Base-by-base conservation (phyloP, 2,113 vertebrate genomes). In the Malurus melanocephalus region DNA sequence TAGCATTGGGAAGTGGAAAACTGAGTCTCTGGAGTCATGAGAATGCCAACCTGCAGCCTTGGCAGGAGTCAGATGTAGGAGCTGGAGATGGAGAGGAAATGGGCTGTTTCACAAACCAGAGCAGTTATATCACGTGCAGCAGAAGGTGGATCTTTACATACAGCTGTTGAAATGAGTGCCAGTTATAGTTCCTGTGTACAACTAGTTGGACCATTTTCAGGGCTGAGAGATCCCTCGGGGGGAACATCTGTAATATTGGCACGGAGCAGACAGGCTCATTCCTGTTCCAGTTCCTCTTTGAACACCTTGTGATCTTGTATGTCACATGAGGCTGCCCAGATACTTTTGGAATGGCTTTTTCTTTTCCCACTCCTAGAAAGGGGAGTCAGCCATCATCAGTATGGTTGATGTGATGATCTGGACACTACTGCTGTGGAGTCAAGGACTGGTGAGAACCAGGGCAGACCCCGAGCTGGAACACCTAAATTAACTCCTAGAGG, bases 161-260 rank as follows among this genome's bases (percentile, higher is more conserved):
- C 4, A 69, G 4, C 33, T 61, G 17, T 56, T 82, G 51, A 68
- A 82, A 51, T 22, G 32, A 35, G 5, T 46, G 13, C 30, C 46
- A 69, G 28, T 13, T 20, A 2, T 68, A 28, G 30, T 42, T 85
- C 26, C 49, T 0, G 0, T 42, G 22, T 67, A 6, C 48, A 32
- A 19, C 15, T 67, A 4, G 33, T 28, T 61, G 60, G n/a, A 46
- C 16, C 62, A 24, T 86, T 71, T 67, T 55, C 14, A 49, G 38
- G 55, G 8, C 40, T 59, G 30, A 40, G 48, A 35, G 51, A 46
- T 57, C 10, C 8, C 49, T 62, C 13, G 68, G 38, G 55, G 51
- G 9, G 59, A 40, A 30, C 20, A 3, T 67, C 11, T 69, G 16
- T 48, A 30, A 35, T 18, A 24, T 0, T 35, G 35, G 9, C 0